Evolutionary conservation across 2,888 invertebrate genomes (phyloP).

Genomic region (Ophioninae sp.): DNA sequence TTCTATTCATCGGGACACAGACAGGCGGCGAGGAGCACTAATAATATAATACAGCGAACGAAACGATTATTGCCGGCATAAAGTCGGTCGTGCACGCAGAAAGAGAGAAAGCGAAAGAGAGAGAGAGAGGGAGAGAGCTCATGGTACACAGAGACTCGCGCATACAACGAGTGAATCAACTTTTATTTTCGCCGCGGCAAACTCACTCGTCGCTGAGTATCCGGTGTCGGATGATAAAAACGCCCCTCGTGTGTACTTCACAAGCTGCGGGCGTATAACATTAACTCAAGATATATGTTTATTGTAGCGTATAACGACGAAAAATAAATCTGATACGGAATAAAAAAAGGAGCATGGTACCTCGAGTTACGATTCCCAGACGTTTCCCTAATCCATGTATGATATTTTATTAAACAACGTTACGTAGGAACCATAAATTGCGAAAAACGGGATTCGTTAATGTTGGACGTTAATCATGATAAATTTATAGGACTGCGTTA

Average conservation of each 20-base stretch:
- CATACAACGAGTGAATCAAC: slow-evolving; percentile 62
- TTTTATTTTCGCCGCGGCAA: slow-evolving; percentile 60
- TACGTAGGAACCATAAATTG: background rate
- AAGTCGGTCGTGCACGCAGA: slow-evolving; percentile 55
- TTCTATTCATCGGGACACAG: slow-evolving; percentile 54
- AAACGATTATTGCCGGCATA: slow-evolving; percentile 60
- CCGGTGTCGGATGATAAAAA: slow-evolving; percentile 62
- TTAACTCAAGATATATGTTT: slow-evolving; percentile 36
- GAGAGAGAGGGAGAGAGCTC: slow-evolving; percentile 58
- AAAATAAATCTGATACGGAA: slow-evolving; percentile 44
- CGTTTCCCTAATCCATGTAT: slow-evolving; percentile 34
- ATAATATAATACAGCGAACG: slow-evolving; percentile 60
- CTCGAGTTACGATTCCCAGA: slow-evolving; percentile 36
- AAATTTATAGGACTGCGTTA: background rate
- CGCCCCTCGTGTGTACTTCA: slow-evolving; percentile 58
- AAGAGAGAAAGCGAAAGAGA: slow-evolving; percentile 62
- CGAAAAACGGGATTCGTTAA: background rate
- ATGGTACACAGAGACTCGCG: slow-evolving; percentile 47
- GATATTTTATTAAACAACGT: background rate
- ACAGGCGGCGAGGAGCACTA: slow-evolving; percentile 51
- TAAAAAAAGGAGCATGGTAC: slow-evolving; percentile 23
- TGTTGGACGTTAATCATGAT: background rate
- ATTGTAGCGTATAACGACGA: slow-evolving; percentile 49
- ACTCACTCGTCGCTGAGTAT: slow-evolving; percentile 57
- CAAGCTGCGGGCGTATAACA: slow-evolving; percentile 48